phyloP scores from a whole-genome alignment of 1,140 invertebrate species.

The Patella vulgata region DNA sequence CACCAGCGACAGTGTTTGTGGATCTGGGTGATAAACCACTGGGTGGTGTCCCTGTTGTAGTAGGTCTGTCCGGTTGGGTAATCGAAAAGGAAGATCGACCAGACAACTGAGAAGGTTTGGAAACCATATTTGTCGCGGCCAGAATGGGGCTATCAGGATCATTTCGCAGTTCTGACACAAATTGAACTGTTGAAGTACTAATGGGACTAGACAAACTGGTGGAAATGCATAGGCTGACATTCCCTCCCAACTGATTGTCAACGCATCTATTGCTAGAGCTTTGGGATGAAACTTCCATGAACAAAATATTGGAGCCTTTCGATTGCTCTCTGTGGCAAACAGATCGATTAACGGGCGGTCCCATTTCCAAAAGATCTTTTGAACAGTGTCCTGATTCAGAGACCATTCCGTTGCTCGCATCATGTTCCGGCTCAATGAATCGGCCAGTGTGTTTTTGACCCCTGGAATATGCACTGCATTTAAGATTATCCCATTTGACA shows the following conservation, averaged over 20 bases:
- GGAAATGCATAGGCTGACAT: constrained; percentile 22
- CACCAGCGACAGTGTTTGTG: constrained; percentile 11
- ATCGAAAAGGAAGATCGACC: constrained; percentile 8
- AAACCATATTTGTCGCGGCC: constrained; percentile 15
- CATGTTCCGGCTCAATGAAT: too few relatives aligned
- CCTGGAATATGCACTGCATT: constrained; percentile 12
- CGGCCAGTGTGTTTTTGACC: too few relatives aligned
- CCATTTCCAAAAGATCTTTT: constrained; percentile 11
- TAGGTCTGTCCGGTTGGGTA: constrained; percentile 5
- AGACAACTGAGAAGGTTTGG: constrained; percentile 1
- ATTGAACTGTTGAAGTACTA: neutral
- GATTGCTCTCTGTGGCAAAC: constrained; percentile 17
- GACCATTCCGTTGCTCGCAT: constrained; percentile 16
- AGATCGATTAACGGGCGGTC: constrained; percentile 22
- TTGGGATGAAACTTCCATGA: constrained; percentile 21
- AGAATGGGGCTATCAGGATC: constrained; percentile 17
- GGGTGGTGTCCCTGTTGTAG: constrained; percentile 4
- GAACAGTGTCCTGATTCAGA: constrained; percentile 11
- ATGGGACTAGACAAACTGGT: constrained; percentile 7
- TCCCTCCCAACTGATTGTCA: constrained; percentile 20
- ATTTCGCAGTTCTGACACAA: constrained; percentile 6
- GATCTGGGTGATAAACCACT: constrained; percentile 5
- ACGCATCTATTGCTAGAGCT: constrained; percentile 25
- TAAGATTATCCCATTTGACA: too few relatives aligned
- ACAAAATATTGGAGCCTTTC: constrained; percentile 22